phyloP scores from a whole-genome alignment of 2,113 vertebrate species.

The Fulica atra region DNA sequence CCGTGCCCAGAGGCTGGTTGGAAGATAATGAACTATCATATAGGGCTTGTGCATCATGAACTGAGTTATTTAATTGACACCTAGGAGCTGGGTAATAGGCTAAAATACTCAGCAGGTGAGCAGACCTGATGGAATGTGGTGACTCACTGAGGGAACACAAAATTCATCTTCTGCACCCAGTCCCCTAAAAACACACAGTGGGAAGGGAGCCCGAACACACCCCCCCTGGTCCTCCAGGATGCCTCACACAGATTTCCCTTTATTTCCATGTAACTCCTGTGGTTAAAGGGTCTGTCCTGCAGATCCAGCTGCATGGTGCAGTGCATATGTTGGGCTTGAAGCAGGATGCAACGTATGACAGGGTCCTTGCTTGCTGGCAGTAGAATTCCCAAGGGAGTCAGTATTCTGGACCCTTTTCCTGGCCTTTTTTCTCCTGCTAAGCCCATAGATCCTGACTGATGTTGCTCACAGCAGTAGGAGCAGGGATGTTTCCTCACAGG shows the following conservation, averaged over 20 bases:
- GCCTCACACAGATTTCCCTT: neutral
- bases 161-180: neutral
- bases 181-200: neutral
- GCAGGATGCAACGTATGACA: neutral
- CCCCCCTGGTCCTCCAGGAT: neutral
- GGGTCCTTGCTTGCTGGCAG: too few species aligned
- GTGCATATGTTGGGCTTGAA: neutral
- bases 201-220: neutral
- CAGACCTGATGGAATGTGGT: neutral
- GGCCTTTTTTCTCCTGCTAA: neutral
- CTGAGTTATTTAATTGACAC: slow-evolving; percentile 14
- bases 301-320: neutral
- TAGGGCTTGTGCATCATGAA: neutral
- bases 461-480: neutral
- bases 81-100: neutral
- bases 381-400: neutral
- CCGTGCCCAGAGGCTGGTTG: neutral
- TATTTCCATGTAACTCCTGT: neutral
- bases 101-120: neutral
- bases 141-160: neutral
- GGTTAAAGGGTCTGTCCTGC: neutral
- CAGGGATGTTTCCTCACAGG: neutral
- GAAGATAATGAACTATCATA: neutral
- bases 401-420: neutral
- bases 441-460: rapidly evolving